These are phyloP conservation scores for Ictalurus furcatus DNA, from an alignment of 2,113 vertebrate genomes.

Conservation along the genomic window DNA sequence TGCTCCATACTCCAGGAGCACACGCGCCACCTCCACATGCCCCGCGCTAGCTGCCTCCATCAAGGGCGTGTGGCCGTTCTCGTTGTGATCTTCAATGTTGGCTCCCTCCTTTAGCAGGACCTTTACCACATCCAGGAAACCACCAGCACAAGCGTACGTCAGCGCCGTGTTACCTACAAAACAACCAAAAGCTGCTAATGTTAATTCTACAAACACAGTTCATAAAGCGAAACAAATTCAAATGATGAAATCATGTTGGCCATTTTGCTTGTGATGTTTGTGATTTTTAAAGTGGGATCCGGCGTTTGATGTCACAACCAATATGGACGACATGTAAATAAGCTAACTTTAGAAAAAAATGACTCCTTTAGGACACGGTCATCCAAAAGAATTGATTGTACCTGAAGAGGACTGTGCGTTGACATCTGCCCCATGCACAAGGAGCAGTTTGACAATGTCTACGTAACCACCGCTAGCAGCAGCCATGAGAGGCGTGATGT, in stretches of 20 bases:
- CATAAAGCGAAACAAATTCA: neutral
- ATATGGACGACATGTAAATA: neutral
- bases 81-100: constrained; percentile 99
- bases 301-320: neutral
- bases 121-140: constrained; percentile 97
- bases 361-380: neutral
- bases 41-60: constrained; percentile 99
- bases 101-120: constrained; percentile 97
- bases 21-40: constrained; percentile 94
- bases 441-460: constrained; percentile 95
- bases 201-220: too few species aligned
- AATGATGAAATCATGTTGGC: neutral
- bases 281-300: neutral
- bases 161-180: constrained; percentile 91
- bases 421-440: constrained; percentile 95
- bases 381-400: constrained; percentile 51
- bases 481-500: constrained; percentile 98
- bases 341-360: neutral
- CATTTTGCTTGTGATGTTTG: neutral
- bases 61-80: constrained; percentile 96
- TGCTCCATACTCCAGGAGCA: constrained; percentile 95
- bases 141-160: constrained; percentile 96
- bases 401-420: constrained; percentile 97
- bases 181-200: too few species aligned
- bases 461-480: constrained; percentile 97